These are phyloP conservation scores for Agrotis segetum DNA, from an alignment of 2,888 invertebrate genomes.

Conservation along the genomic window DNA sequence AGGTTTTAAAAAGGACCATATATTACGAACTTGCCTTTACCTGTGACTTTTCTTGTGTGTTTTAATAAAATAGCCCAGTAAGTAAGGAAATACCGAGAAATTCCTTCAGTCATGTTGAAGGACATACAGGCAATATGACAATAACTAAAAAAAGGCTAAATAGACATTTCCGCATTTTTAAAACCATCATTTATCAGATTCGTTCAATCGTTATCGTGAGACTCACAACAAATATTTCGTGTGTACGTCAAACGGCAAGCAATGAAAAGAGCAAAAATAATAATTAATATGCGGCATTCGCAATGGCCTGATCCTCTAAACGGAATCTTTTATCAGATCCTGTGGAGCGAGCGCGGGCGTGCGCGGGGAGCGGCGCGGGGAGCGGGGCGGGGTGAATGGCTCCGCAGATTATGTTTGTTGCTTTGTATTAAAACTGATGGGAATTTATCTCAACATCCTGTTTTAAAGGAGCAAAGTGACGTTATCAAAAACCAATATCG, in stretches of 20 bases:
- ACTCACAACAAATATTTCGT: background rate
- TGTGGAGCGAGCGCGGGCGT: slow-evolving; percentile 14
- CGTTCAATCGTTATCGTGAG: background rate
- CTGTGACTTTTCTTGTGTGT: no score
- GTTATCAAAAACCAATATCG: slow-evolving; percentile 75
- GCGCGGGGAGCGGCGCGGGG: background rate
- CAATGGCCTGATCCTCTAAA: slow-evolving; percentile 50
- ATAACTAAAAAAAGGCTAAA: no score
- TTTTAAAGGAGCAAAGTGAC: slow-evolving; percentile 68
- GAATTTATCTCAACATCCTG: slow-evolving; percentile 63
- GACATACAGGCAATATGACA: no score
- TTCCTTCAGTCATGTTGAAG: no score
- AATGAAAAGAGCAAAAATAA: slow-evolving; percentile 44
- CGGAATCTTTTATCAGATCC: slow-evolving; percentile 54
- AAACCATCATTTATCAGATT: slow-evolving; percentile 7
- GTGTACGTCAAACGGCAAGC: slow-evolving; percentile 15
- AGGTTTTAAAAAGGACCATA: slow-evolving; percentile 2
- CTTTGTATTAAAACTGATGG: slow-evolving; percentile 66
- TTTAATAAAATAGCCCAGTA: no score
- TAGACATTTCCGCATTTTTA: no score
- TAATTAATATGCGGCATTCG: slow-evolving; percentile 46
- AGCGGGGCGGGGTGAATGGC: slow-evolving; percentile 39
- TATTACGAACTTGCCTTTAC: background rate
- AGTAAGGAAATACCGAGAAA: no score
- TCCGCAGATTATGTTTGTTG: slow-evolving; percentile 63